phyloP scores from a whole-genome alignment of 2,888 invertebrate genomes.

The Acrobasis consociella region DNA sequence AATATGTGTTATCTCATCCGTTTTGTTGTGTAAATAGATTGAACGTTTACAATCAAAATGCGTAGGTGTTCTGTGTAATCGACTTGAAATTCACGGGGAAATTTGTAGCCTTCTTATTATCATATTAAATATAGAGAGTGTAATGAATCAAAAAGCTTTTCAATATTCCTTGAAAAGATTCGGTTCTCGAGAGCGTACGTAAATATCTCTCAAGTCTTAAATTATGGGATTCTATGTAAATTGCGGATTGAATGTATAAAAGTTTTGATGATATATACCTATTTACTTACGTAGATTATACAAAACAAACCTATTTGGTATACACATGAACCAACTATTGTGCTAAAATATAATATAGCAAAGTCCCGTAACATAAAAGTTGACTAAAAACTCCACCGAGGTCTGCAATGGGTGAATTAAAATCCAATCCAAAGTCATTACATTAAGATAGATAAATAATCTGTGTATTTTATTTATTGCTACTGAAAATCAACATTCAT shows the following conservation, averaged over 20 bases:
- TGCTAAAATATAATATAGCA: no score
- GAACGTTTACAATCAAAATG: background rate
- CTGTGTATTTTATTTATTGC: no score
- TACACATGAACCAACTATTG: no score
- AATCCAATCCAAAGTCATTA: no score
- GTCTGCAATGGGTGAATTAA: no score
- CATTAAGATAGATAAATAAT: no score
- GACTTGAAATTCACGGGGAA: background rate
- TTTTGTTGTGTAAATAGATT: slow-evolving; percentile 10
- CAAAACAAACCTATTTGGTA: background rate
- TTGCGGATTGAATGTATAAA: background rate
- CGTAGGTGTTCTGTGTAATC: background rate
- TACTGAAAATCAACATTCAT: no score
- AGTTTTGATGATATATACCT: background rate
- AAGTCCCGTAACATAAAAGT: no score
- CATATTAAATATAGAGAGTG: background rate
- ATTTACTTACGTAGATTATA: background rate
- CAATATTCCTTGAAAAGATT: slow-evolving; percentile 11
- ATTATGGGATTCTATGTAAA: slow-evolving; percentile 5
- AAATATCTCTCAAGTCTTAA: background rate
- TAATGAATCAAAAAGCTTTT: slow-evolving; percentile 16
- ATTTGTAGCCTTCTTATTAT: background rate
- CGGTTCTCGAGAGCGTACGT: slow-evolving; percentile 5
- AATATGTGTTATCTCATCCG: slow-evolving; percentile 10
- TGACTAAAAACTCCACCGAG: no score